phyloP scores from a whole-genome alignment of 2,888 invertebrate genomes.

The Lasioglossum morio region DNA sequence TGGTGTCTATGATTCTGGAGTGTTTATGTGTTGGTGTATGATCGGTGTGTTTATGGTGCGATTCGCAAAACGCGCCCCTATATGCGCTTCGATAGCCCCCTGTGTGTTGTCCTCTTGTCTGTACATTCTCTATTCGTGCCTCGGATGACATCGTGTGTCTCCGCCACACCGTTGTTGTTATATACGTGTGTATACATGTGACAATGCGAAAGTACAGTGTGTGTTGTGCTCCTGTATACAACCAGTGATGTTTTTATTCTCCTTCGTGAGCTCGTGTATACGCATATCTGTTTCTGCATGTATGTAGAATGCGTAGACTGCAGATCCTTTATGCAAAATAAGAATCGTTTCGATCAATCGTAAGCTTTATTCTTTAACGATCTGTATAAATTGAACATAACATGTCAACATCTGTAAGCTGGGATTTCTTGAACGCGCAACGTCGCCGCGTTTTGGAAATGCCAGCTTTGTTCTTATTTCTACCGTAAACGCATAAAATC shows the following conservation, averaged over 20 bases:
- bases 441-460: neutral
- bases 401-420: too few relatives aligned
- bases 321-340: neutral
- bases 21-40: neutral
- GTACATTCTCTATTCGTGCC: neutral
- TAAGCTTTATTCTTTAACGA: too few relatives aligned
- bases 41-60: neutral
- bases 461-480: neutral
- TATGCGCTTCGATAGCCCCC: neutral
- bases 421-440: too few relatives aligned
- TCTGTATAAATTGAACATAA: too few relatives aligned
- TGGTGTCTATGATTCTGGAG: neutral
- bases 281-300: neutral
- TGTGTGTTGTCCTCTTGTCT: slow-evolving; percentile 3
- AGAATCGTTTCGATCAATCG: neutral
- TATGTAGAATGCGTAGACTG: neutral
- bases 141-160: neutral
- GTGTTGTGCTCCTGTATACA: slow-evolving; percentile 15
- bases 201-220: neutral
- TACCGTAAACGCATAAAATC: neutral
- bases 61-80: neutral
- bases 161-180: neutral
- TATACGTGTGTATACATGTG: slow-evolving; percentile 5
- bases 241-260: neutral
- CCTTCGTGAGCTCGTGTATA: neutral